These are phyloP conservation scores for Drosophila sp. DNA, from an alignment of 1,140 invertebrate genomes.

Conservation along the genomic window DNA sequence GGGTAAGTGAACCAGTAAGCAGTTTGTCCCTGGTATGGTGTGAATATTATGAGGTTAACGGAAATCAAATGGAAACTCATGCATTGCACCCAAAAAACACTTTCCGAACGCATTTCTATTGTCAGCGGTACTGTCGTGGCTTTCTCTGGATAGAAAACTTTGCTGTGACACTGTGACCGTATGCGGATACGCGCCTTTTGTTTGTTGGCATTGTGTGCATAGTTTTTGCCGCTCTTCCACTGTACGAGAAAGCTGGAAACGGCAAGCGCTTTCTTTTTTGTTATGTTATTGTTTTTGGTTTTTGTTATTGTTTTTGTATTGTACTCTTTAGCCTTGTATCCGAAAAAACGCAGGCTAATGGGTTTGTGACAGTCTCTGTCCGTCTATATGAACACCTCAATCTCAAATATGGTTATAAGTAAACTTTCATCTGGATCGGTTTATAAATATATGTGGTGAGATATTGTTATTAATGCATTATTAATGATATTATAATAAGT, in stretches of 20 bases:
- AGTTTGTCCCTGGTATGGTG: conserved; percentile 18
- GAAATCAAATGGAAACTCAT: conserved; percentile 75
- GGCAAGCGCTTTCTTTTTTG: too few relatives aligned
- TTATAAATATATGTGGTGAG: too few relatives aligned
- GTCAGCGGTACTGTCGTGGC: conserved; percentile 61
- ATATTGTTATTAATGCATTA: too few relatives aligned
- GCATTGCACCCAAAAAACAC: conserved; percentile 56
- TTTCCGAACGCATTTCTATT: conserved; percentile 79
- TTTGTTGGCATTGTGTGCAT: conserved; percentile 63
- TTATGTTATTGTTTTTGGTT: too few relatives aligned
- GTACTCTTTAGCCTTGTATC: conserved; percentile 4
- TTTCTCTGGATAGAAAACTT: conserved; percentile 61
- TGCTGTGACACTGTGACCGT: conserved; percentile 64
- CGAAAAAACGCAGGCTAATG: too few relatives aligned
- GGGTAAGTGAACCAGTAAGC: conserved; percentile 5
- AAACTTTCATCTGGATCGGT: too few relatives aligned
- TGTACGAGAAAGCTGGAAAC: too few relatives aligned
- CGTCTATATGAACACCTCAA: too few relatives aligned
- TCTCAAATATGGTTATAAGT: too few relatives aligned
- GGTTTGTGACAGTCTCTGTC: too few relatives aligned
- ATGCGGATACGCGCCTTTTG: conserved; percentile 65
- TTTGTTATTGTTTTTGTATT: too few relatives aligned
- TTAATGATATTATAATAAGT: too few relatives aligned
- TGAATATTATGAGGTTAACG: conserved; percentile 71
- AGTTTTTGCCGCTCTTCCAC: conserved; percentile 54